Base-by-base conservation (phyloP, 2,888 invertebrate species). In the Agrotis puta region DNA sequence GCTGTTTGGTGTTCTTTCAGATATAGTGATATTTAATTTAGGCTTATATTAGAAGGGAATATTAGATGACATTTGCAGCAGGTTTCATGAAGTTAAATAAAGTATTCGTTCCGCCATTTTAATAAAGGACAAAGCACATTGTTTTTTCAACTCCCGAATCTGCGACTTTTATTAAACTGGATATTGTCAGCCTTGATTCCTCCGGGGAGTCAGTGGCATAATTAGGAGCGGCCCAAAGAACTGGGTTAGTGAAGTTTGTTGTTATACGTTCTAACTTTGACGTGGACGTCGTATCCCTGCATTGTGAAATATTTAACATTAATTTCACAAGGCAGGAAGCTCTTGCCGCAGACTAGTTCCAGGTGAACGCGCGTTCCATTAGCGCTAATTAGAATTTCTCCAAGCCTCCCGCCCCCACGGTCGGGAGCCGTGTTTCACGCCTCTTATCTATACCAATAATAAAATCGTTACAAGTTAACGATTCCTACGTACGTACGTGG, bases 321-420 rank as follows among this genome's bases (percentile, higher is more conserved):
- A 87, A 87, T 87, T 88, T 84, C 81, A 83, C 85, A 84, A 84
- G 87, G 82, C 69, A 74, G 72, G 85, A 76, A 79, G 66, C 61
- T 64, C 80, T 82, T 73, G 81, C 88, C 85, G 86, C 85, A 88
- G 87, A 86, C 90, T 90, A 90, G 90, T 90, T 93, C 86, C 91
- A 91, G 91, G 90, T 90, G 91, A 91, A 89, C 89, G 90, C 87
- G 85, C 88, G 87, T 90, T 92, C 93, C 94, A 94, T 95, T 94
- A 94, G 88, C 89, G 91, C 92, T 94, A 94, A 95, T 94, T 94
- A 94, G 89, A 94, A 94, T 94, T 94, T 91, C 92, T 88, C 89
- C 84, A 84, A 85, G 88, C 90, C 81, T 69, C 85, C 84, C 79
- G 59, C 43, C 81, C 71, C 72, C 81, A 82, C 83, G 68, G 77